Evolutionary conservation across 1,140 invertebrate species (phyloP).

Genomic region (Heliconius eleuchia): DNA sequence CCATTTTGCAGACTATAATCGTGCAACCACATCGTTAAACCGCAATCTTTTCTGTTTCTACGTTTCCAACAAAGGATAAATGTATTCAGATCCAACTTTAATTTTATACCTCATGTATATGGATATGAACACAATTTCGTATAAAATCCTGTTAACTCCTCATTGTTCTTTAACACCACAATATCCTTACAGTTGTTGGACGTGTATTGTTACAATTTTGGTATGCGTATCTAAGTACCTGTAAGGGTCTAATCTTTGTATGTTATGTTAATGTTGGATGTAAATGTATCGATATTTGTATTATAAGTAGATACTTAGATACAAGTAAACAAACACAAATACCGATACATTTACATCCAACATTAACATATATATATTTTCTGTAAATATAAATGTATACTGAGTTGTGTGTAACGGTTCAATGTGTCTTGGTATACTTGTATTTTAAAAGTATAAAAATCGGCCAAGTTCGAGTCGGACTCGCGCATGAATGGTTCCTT

Average conservation of each 20-base stretch:
- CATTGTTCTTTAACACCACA: conserved; percentile 37
- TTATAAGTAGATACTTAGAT: not conserved
- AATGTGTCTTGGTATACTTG: too few species aligned
- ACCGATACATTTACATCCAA: conserved; percentile 6
- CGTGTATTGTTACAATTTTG: conserved; percentile 30
- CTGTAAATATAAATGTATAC: too few species aligned
- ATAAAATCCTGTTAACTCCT: conserved; percentile 35
- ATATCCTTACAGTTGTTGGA: conserved; percentile 25
- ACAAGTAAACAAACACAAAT: not conserved
- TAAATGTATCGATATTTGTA: conserved; percentile 11
- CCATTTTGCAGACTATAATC: conserved; percentile 27
- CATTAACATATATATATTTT: conserved; percentile 14
- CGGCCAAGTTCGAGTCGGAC: too few species aligned
- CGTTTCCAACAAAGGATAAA: conserved; percentile 48
- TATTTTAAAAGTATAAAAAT: too few species aligned
- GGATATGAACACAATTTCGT: conserved; percentile 35
- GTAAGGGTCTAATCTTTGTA: not conserved
- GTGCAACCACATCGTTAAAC: conserved; percentile 23
- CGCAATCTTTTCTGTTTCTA: conserved; percentile 26
- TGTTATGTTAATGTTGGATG: conserved; percentile 19
- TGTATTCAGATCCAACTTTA: conserved; percentile 47
- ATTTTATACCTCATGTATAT: conserved; percentile 39
- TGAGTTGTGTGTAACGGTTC: too few species aligned
- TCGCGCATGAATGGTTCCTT: too few species aligned
- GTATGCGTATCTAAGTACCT: not conserved